Percentiles rank a stretch among this genome's conserved stretches.
Conservation (phyloP, 2,113 vertebrate species). For the Taurulus bubalis region DNA sequence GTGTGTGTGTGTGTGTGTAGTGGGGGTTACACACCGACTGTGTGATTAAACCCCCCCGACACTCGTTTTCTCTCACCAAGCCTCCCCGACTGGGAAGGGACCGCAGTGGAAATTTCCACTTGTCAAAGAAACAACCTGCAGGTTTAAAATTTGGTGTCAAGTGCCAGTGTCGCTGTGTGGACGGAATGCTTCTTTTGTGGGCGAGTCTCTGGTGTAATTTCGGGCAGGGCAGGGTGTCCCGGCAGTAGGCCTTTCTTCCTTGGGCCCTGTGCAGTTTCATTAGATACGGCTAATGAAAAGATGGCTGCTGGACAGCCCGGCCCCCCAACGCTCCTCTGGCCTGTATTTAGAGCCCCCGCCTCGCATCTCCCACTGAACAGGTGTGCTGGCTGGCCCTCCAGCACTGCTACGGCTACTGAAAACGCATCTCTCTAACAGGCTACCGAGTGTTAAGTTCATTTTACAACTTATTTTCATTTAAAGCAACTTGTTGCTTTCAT, state of each 20-base stretch:
- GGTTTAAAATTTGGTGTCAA: constrained; percentile 80
- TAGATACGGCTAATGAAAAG: constrained; percentile 87
- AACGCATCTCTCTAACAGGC: constrained; percentile 23
- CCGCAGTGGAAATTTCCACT: constrained; percentile 82
- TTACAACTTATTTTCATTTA: constrained; percentile 25
- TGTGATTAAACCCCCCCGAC: constrained; percentile 64
- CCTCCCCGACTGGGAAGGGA: constrained; percentile 60
- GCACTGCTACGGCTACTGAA: constrained; percentile 15
- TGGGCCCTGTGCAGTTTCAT: constrained; percentile 82
- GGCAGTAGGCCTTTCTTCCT: constrained; percentile 81
- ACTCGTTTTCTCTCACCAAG: constrained; percentile 54
- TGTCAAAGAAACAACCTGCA: constrained; percentile 66
- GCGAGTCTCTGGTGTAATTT: constrained; percentile 81
- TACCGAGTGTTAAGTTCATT: neutral
- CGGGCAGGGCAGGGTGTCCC: constrained; percentile 82
- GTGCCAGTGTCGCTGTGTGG: constrained; percentile 81
- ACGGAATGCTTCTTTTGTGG: constrained; percentile 85
- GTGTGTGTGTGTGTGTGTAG: constrained; percentile 37
- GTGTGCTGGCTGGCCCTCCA: constrained; percentile 74
- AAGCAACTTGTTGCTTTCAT: neutral
- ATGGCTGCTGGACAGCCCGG: constrained; percentile 75
- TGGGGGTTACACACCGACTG: constrained; percentile 32
- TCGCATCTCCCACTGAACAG: constrained; percentile 75
- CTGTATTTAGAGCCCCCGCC: constrained; percentile 79
- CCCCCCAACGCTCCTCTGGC: constrained; percentile 72